Conservation (phyloP, 2,113 vertebrate genomes). For the Cololabis saira region DNA sequence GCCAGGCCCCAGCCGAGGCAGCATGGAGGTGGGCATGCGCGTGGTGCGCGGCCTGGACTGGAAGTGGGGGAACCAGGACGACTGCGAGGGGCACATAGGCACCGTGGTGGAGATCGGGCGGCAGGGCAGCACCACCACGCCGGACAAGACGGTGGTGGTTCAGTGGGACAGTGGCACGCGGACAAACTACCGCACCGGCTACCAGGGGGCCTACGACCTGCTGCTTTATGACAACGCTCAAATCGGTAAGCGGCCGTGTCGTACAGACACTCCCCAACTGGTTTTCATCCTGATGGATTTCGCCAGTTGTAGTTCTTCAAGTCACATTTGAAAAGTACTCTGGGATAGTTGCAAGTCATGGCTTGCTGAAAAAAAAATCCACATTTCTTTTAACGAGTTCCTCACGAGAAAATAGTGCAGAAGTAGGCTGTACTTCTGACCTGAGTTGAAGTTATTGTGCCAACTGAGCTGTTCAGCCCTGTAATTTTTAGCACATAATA, state of each 20-base stretch:
- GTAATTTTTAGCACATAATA: too few species aligned
- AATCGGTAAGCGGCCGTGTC: slow-evolving; percentile 84
- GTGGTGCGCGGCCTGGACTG: slow-evolving; percentile 96
- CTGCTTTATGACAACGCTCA: slow-evolving; percentile 97
- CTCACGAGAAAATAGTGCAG: too few species aligned
- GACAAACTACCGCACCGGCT: slow-evolving; percentile 97
- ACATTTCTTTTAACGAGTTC: too few species aligned
- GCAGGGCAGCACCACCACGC: slow-evolving; percentile 95
- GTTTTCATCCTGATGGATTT: too few species aligned
- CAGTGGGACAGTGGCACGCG: slow-evolving; percentile 98
- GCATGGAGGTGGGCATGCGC: slow-evolving; percentile 98
- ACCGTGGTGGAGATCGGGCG: slow-evolving; percentile 97
- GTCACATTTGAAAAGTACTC: too few species aligned
- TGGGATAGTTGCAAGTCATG: too few species aligned
- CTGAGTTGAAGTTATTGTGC: too few species aligned
- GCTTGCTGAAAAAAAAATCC: too few species aligned
- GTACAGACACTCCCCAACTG: neutral
- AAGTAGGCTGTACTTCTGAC: too few species aligned
- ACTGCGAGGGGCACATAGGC: slow-evolving; percentile 93
- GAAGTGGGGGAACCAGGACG: slow-evolving; percentile 98
- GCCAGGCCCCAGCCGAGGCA: slow-evolving; percentile 72
- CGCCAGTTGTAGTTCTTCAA: neutral
- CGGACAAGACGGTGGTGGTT: slow-evolving; percentile 96
- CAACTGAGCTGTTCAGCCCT: too few species aligned
- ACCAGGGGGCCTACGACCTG: slow-evolving; percentile 95